Evolutionary conservation across 1,140 invertebrate genomes (phyloP).

Genomic region (Bombus huntii): DNA sequence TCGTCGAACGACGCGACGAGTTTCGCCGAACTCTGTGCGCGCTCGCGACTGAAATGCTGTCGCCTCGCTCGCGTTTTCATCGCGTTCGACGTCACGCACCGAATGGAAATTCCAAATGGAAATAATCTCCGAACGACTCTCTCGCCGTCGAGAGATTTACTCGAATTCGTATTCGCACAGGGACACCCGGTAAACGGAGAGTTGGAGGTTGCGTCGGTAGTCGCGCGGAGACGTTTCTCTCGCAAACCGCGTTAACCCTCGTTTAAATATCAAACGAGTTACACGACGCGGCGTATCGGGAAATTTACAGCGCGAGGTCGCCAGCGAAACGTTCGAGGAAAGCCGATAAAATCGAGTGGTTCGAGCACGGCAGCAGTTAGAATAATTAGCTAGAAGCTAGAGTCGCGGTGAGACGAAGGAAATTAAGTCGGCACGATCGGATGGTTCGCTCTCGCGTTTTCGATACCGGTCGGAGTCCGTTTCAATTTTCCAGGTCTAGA

Average conservation of each 20-base stretch:
- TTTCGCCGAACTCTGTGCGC: too few species aligned
- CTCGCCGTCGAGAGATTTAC: not conserved
- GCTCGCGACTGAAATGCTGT: too few species aligned
- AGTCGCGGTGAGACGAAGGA: not conserved
- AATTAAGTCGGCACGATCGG: not conserved
- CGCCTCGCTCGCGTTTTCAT: not conserved
- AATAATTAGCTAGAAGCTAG: slow-evolving; percentile 8
- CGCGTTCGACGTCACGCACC: too few species aligned
- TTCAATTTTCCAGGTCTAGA: not conserved
- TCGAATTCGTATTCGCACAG: not conserved
- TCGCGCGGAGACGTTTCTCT: not conserved
- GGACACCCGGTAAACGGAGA: not conserved
- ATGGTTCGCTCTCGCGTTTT: not conserved
- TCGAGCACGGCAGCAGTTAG: not conserved
- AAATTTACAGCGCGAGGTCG: not conserved
- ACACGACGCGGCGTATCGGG: not conserved
- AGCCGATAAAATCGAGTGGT: slow-evolving; percentile 10
- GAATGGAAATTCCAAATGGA: not conserved
- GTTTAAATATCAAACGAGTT: slow-evolving; percentile 8
- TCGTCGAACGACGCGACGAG: not conserved
- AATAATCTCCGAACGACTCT: not conserved
- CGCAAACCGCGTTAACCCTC: not conserved
- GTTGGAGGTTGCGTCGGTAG: not conserved
- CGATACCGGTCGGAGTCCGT: not conserved
- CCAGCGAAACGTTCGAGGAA: not conserved